Conservation (phyloP, 1,140 invertebrate genomes). For the Caenorhabditis brenneri region DNA sequence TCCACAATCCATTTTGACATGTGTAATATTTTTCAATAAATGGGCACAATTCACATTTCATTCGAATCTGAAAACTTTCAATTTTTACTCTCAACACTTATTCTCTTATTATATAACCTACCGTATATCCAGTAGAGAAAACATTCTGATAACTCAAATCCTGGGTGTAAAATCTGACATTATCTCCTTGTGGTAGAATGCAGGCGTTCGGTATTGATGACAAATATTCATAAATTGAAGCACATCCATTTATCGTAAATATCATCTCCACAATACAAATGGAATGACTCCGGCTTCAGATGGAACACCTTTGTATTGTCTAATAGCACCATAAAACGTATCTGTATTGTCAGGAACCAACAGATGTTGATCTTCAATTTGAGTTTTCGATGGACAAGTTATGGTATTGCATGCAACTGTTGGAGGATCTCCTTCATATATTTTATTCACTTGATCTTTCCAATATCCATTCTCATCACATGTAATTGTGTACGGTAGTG, state of each 20-base stretch:
- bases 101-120: not conserved
- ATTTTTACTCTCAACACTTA: not conserved
- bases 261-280: slow-evolving; percentile 21
- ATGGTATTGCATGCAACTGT: not conserved
- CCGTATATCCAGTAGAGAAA: not conserved
- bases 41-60: not conserved
- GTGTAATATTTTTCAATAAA: not conserved
- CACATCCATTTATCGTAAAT: not conserved
- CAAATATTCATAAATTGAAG: not conserved
- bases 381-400: not conserved
- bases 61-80: not conserved
- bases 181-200: not conserved
- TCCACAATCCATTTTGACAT: not conserved
- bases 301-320: not conserved
- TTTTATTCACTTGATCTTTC: not conserved
- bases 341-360: not conserved
- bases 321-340: not conserved
- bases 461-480: not conserved
- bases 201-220: not conserved
- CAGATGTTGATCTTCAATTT: not conserved
- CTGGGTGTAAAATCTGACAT: not conserved
- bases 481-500: not conserved
- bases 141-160: not conserved
- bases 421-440: not conserved
- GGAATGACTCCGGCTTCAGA: not conserved